Base-by-base conservation (phyloP, 1,140 invertebrate genomes). In the Mizuhopecten yessoensis region DNA sequence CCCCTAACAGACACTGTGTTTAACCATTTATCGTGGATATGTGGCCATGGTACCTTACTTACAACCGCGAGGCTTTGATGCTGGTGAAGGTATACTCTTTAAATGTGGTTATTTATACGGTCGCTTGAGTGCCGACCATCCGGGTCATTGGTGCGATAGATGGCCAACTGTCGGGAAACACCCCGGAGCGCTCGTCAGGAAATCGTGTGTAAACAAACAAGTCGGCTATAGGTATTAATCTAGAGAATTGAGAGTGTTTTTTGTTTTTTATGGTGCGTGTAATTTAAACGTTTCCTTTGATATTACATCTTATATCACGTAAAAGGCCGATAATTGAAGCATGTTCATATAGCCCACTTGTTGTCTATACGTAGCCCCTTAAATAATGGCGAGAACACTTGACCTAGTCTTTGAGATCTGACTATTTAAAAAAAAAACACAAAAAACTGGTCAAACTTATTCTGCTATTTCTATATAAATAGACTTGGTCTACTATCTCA, bases 181-280 rank as follows among this genome's bases (percentile, higher is more conserved):
- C 57, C 7, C 29, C 29, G 57, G 57, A 75, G 5, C 29, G 15
- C n/a, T 29, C 57, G 29, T 17, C 57, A n/a, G 23, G 57, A 75
- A 29, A 75, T 75, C 57, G 57, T 75, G n/a, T 75, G n/a, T n/a
- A 75, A 75, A 75, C 17, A 75, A n/a, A 75, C 57, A 75, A 75
- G 9, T 75, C 5, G 1, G 1, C 42, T 45, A 45, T 17, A 45
- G 17, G 17, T 17, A 45, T 45, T 45, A 13, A 39, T 39, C 17
- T 13, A 45, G 42, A 9, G 42, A 9, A 45, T 20, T 15, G 17
- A 45, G 17, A 45, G 17, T 17, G 42, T 17, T 45, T 7, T 17
- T 20, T 17, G 36, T 45, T 45, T 45, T 20, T 17, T 45, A 45
- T 9, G 17, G n/a, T 75, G 57, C 23, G 57, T 29, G 57, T 57